Conservation (phyloP, 1,140 invertebrate genomes). For the Nephotettix cincticeps region DNA sequence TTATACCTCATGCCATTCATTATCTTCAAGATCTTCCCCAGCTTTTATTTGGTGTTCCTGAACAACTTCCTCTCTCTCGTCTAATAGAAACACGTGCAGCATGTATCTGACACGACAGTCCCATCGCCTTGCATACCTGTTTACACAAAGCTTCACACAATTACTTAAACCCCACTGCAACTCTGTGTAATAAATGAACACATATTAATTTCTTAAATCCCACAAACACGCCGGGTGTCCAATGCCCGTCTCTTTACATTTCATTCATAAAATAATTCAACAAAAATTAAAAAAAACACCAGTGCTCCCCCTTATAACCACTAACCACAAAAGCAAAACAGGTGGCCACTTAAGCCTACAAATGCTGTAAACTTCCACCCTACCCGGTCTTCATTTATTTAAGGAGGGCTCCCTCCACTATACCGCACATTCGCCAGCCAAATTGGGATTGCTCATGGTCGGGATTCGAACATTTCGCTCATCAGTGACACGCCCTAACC, state of each 20-base stretch:
- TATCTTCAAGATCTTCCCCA: neutral
- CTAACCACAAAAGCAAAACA: neutral
- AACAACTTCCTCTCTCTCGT: constrained; percentile 7
- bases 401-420: too few species aligned
- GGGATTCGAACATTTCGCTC: too few species aligned
- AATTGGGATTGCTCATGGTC: too few species aligned
- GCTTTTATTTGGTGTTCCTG: neutral
- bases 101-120: constrained; percentile 32
- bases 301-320: neutral
- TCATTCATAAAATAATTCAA: neutral
- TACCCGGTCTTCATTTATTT: too few species aligned
- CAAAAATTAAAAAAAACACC: neutral
- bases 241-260: neutral
- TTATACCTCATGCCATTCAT: constrained; percentile 26
- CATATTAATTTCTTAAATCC: neutral
- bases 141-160: neutral
- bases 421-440: too few species aligned
- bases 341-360: too few species aligned
- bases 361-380: too few species aligned
- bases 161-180: neutral
- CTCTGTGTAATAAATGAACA: neutral
- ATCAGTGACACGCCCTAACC: too few species aligned
- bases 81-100: constrained; percentile 15
- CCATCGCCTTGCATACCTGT: constrained; percentile 34
- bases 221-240: neutral